Conservation (phyloP, 1,140 invertebrate genomes). For the Eubasilissa regina region DNA sequence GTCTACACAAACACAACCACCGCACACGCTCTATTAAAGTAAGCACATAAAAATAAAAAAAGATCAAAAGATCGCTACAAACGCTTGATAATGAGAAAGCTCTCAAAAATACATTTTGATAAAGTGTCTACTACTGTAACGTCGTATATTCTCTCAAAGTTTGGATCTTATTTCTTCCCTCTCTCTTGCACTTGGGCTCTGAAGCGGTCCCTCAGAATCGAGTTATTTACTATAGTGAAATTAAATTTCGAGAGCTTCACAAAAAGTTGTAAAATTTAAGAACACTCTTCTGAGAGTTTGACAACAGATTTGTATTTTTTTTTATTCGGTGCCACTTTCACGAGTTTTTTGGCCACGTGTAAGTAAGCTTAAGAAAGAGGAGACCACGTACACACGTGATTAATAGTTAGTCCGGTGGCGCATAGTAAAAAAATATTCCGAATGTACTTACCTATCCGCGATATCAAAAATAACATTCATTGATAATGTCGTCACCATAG, state of each 20-base stretch:
- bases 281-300: not conserved
- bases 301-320: not conserved
- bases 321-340: not conserved
- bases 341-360: constrained; percentile 6
- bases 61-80: not conserved
- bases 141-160: constrained; percentile 8
- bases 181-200: constrained; percentile 21
- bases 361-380: not conserved
- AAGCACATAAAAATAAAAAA: not conserved
- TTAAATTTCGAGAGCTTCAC: not conserved
- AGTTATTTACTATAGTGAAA: constrained; percentile 9
- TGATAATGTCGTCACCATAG: not conserved
- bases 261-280: not conserved
- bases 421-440: constrained; percentile 12
- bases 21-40: not conserved
- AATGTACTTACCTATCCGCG: constrained; percentile 6
- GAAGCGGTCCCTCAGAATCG: constrained; percentile 1
- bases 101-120: not conserved
- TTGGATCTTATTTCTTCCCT: constrained; percentile 37
- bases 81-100: not conserved
- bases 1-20: not conserved
- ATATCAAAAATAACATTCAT: not conserved
- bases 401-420: constrained; percentile 36
- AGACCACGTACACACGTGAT: constrained; percentile 22
- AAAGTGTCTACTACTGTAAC: not conserved